These are phyloP conservation scores for Sterna hirundo DNA, from an alignment of 2,113 vertebrate species.

Conservation along the genomic window DNA sequence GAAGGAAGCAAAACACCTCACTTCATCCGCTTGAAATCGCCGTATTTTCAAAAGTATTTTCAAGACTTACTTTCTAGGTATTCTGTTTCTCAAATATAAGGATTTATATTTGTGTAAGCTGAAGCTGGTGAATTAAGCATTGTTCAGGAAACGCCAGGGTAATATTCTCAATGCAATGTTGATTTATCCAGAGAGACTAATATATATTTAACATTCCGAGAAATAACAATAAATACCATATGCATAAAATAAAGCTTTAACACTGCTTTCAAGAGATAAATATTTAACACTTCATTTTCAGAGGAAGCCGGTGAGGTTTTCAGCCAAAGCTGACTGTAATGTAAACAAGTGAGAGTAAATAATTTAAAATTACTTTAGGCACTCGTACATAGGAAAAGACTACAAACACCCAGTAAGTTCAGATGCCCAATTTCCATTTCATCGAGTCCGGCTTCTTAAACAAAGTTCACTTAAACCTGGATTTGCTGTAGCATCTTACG, in stretches of 20 bases:
- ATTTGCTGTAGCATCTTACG: not conserved
- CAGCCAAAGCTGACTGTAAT: not conserved
- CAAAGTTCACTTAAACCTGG: not conserved
- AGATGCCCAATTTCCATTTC: not conserved
- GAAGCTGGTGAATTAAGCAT: not conserved
- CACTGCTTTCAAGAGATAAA: not conserved
- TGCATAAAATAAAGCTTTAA: not conserved
- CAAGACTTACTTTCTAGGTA: not conserved
- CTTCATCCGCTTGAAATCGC: not conserved
- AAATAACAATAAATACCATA: not conserved
- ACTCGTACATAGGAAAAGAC: not conserved
- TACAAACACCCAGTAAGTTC: not conserved
- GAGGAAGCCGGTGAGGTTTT: not conserved
- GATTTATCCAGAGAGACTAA: not conserved
- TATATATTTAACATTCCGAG: not conserved
- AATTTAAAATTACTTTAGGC: not conserved
- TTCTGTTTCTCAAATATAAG: not conserved
- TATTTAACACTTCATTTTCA: not conserved
- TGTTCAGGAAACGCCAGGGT: not conserved
- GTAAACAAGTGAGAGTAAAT: not conserved
- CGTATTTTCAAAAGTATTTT: not conserved
- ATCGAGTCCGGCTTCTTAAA: not conserved
- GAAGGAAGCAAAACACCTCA: not conserved
- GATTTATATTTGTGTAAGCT: not conserved
- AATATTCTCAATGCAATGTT: not conserved